Conservation (phyloP, 2,888 invertebrate genomes). For the Augochlorella aurata region DNA sequence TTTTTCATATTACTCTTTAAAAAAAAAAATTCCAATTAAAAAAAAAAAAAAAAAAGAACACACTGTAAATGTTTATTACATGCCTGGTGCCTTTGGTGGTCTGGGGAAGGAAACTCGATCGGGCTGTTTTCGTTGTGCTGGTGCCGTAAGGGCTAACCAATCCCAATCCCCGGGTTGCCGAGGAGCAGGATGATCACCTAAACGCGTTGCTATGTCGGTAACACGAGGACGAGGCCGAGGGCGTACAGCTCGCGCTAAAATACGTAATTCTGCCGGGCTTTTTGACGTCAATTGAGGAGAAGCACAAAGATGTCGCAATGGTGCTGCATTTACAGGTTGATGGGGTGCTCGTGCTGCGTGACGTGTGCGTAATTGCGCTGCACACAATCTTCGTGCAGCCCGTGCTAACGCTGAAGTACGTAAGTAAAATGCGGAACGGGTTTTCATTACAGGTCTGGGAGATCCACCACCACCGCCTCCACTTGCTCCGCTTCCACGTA, state of each 20-base stretch:
- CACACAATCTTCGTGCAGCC: slow-evolving; percentile 93
- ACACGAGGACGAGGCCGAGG: slow-evolving; percentile 82
- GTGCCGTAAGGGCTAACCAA: slow-evolving; percentile 89
- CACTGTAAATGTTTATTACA: slow-evolving; percentile 12
- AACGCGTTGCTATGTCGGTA: slow-evolving; percentile 87
- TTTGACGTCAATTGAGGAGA: slow-evolving; percentile 78
- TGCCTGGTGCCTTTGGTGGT: slow-evolving; percentile 94
- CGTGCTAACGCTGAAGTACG: slow-evolving; percentile 95
- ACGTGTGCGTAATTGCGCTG: slow-evolving; percentile 90
- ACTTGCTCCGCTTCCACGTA: slow-evolving; percentile 73
- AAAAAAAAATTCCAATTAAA: background rate
- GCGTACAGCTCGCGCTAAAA: slow-evolving; percentile 77
- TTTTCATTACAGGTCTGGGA: slow-evolving; percentile 97
- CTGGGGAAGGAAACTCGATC: slow-evolving; percentile 93
- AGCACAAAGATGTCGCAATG: slow-evolving; percentile 80
- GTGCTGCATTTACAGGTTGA: slow-evolving; percentile 82
- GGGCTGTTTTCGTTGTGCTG: slow-evolving; percentile 90
- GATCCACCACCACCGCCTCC: slow-evolving; percentile 82
- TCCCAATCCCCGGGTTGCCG: slow-evolving; percentile 84
- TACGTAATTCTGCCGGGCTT: slow-evolving; percentile 75
- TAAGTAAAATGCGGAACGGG: slow-evolving; percentile 97
- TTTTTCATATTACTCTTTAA: background rate
- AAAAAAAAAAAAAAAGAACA: background rate
- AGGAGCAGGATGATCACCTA: slow-evolving; percentile 85
- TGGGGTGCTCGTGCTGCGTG: slow-evolving; percentile 95